A percentile compares a stretch with the other conserved stretches of the same genome.
phyloP scores from a whole-genome alignment of 1,140 invertebrate genomes.

The Macrocentrus cingulum region DNA sequence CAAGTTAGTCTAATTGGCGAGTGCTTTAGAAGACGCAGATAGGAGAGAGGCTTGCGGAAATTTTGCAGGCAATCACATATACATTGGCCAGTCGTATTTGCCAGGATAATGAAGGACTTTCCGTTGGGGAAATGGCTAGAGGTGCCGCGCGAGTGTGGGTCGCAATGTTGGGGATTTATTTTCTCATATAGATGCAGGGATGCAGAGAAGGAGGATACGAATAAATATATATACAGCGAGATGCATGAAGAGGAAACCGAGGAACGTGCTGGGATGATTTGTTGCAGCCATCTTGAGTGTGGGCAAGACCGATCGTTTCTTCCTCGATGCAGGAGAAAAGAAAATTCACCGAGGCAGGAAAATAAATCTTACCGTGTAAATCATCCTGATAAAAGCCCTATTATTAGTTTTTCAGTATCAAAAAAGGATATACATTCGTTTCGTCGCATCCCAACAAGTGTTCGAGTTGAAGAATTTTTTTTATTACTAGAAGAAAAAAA shows the following conservation, averaged over 20 bases:
- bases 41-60: neutral
- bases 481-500: too few species aligned
- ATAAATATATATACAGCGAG: neutral
- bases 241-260: neutral
- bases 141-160: conserved; percentile 21
- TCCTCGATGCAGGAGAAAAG: neutral
- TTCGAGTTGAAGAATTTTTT: too few species aligned
- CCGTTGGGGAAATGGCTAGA: conserved; percentile 20
- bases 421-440: neutral
- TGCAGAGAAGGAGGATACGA: neutral
- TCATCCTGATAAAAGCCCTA: conserved; percentile 10
- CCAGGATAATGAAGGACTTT: conserved; percentile 28
- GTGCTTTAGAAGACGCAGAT: neutral
- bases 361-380: conserved; percentile 8
- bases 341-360: neutral
- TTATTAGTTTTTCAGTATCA: neutral
- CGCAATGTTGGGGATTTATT: conserved; percentile 2
- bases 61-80: conserved; percentile 14
- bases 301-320: conserved; percentile 27
- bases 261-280: conserved; percentile 27
- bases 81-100: conserved; percentile 22
- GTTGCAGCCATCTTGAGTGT: conserved; percentile 23
- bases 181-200: neutral
- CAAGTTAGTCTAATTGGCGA: conserved; percentile 18
- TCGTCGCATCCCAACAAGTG: neutral